Conservation (phyloP, 2,797 vertebrate genomes). For the Anguilla obscura region DNA sequence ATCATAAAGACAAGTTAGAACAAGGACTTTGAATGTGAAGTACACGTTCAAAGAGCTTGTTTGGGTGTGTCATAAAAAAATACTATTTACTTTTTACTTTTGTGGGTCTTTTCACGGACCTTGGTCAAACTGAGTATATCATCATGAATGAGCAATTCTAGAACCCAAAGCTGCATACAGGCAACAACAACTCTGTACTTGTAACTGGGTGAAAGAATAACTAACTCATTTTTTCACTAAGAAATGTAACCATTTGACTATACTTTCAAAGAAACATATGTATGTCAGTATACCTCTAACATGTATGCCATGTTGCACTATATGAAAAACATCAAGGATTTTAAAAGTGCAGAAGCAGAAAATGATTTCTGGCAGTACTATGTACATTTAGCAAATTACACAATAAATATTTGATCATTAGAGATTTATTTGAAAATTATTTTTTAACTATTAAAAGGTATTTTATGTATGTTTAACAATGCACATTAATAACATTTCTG, state of each 20-base stretch:
- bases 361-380: neutral
- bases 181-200: neutral
- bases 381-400: neutral
- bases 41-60: slow-evolving; percentile 33
- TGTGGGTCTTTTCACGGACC: slow-evolving; percentile 48
- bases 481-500: too few species aligned
- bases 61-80: slow-evolving; percentile 59
- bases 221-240: neutral
- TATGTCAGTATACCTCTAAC: neutral
- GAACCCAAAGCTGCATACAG: neutral
- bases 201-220: neutral
- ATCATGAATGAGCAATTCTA: slow-evolving; percentile 46
- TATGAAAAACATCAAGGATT: neutral
- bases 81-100: slow-evolving; percentile 57
- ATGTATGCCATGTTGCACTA: neutral
- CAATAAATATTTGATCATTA: neutral
- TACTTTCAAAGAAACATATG: neutral
- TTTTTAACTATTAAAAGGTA: neutral
- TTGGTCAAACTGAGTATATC: slow-evolving; percentile 59
- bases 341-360: neutral
- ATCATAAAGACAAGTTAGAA: slow-evolving; percentile 52
- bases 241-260: neutral
- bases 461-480: too few species aligned
- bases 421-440: neutral
- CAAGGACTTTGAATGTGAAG: slow-evolving; percentile 42